Conservation (phyloP, 2,113 vertebrate genomes). For the human region DNA sequence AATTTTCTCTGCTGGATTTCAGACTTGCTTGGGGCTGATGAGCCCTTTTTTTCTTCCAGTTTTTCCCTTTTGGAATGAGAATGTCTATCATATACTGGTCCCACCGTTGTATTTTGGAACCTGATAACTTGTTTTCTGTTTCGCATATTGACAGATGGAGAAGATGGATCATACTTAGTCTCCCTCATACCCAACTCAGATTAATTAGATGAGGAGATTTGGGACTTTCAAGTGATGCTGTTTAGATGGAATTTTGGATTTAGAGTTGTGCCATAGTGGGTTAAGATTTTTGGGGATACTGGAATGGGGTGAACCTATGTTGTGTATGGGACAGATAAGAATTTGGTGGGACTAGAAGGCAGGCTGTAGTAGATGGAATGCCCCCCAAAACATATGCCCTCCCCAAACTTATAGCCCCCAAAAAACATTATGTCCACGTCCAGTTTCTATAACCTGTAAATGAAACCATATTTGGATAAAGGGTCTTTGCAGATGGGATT, state of each 20-base stretch:
- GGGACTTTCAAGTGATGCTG: background rate
- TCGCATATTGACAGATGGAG: background rate
- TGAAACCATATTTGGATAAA: background rate
- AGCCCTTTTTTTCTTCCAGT: background rate
- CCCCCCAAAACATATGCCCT: background rate
- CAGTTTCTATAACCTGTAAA: background rate
- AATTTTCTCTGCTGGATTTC: conserved; percentile 5
- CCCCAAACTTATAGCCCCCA: background rate
- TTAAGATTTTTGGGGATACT: background rate
- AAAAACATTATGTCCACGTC: background rate
- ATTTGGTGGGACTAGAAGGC: background rate
- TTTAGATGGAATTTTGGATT: background rate
- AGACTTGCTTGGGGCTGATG: background rate
- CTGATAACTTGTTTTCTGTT: background rate
- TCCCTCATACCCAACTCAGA: background rate
- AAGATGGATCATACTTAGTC: background rate
- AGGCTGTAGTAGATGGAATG: background rate
- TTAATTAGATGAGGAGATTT: background rate
- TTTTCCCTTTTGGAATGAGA: background rate
- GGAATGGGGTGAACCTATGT: background rate
- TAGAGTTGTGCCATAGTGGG: background rate
- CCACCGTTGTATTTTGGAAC: background rate
- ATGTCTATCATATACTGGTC: background rate
- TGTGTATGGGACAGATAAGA: background rate
- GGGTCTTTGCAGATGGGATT: background rate